Percentiles rank a stretch among this genome's conserved stretches.
These are phyloP conservation scores for Agrochola lota DNA, from an alignment of 2,888 invertebrate genomes.

Conservation along the genomic window DNA sequence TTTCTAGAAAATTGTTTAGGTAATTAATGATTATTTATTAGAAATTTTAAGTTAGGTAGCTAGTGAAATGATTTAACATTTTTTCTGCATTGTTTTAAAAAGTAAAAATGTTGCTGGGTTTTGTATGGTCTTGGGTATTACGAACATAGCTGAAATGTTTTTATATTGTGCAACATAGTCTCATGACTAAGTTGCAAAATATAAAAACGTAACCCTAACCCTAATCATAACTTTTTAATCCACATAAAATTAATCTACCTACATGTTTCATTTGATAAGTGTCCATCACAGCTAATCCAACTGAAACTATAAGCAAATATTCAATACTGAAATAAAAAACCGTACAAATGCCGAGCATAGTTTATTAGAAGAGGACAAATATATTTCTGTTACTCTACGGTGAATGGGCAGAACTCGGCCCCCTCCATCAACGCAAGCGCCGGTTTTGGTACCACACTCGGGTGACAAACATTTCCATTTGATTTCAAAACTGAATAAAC, in stretches of 20 bases:
- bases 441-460: constrained; percentile 83
- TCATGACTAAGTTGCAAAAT: too few species aligned
- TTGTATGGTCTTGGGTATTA: background rate
- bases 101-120: background rate
- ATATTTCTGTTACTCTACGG: constrained; percentile 77
- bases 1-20: background rate
- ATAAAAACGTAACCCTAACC: too few species aligned
- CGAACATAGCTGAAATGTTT: background rate
- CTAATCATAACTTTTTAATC: too few species aligned
- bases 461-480: constrained; percentile 82
- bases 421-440: constrained; percentile 85
- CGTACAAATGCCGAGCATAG: constrained; percentile 69
- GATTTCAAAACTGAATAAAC: constrained; percentile 58
- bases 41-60: too few species aligned
- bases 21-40: background rate
- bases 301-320: constrained; percentile 68
- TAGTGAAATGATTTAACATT: background rate
- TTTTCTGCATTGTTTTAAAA: background rate
- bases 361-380: constrained; percentile 80
- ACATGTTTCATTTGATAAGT: constrained; percentile 49
- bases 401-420: constrained; percentile 84
- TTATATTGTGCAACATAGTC: background rate
- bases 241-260: background rate
- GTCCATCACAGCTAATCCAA: constrained; percentile 53
- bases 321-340: constrained; percentile 71